Evolutionary conservation across 2,113 vertebrate species (phyloP).

Genomic region (Forbesichthys papilliferus): DNA sequence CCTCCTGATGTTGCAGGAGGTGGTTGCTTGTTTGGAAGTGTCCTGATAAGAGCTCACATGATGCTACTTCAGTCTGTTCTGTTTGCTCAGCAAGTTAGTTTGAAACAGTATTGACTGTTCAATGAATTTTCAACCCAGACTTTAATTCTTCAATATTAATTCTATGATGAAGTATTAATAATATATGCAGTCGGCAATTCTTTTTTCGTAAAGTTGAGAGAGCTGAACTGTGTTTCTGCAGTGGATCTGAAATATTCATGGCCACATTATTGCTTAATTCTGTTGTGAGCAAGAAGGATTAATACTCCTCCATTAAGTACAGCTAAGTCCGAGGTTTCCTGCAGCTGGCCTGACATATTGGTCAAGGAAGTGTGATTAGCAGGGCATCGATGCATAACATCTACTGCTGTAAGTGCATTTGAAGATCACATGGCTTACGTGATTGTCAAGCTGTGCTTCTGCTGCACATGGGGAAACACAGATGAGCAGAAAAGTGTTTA

Average conservation of each 20-base stretch:
- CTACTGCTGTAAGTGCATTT: too few species aligned
- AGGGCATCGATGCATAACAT: too few species aligned
- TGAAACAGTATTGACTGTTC: conserved; percentile 56
- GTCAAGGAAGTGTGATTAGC: too few species aligned
- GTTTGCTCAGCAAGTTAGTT: conserved; percentile 52
- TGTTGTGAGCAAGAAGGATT: conserved; percentile 78
- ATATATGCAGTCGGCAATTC: conserved; percentile 55
- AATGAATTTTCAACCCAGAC: neutral
- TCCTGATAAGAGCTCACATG: neutral
- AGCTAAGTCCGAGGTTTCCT: conserved; percentile 67
- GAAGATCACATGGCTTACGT: too few species aligned
- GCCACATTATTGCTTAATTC: conserved; percentile 75
- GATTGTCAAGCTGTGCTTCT: too few species aligned
- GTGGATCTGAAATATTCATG: conserved; percentile 77
- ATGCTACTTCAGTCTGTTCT: conserved; percentile 40
- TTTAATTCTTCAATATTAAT: conserved; percentile 44
- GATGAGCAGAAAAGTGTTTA: too few species aligned
- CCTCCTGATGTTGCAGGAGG: too few species aligned
- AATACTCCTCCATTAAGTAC: conserved; percentile 74
- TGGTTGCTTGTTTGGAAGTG: too few species aligned
- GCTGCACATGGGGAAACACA: too few species aligned
- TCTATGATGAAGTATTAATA: conserved; percentile 71
- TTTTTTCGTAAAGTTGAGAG: conserved; percentile 40
- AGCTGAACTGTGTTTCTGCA: conserved; percentile 55
- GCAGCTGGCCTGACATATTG: conserved; percentile 26